Base-by-base conservation (phyloP, 2,797 vertebrate species). In the Sebastes melanostomus region DNA sequence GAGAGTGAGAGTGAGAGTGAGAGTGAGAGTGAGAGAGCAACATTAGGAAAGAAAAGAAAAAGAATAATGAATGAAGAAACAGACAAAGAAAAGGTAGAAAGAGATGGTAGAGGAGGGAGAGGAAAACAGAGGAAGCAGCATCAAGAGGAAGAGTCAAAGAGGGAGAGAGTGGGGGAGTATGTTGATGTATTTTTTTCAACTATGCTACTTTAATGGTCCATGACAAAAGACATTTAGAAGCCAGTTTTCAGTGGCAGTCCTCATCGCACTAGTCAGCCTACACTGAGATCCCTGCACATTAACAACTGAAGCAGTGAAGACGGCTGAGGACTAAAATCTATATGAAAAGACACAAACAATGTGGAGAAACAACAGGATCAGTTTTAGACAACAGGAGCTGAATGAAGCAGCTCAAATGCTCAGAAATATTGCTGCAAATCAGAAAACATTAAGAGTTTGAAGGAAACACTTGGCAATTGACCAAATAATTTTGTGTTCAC, bases 171-270 rank as follows among this genome's bases (percentile, higher is more conserved):
- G 46, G 36, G 32, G 8, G 20, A 50, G 61, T 38, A 24, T 75
- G 50, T 75, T 42, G 46, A 78, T 85, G 71, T n/a, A 60, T 81
- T 76, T 75, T 16, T 73, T 65, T 80, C 65, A 85, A 83, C 75
- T 81, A 56, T n/a, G 46, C 66, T 52, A 34, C 55, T 82, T 65
- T 80, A 88, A 88, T 84, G 74, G 54, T 55, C 73, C 63, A 4
- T 75, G 67, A 86, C 75, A 78, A 78, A 91, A 82, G 75, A 81
- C 81, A 85, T 84, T 78, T 75, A 12, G 62, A 77, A 20, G 85
- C 29, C 72, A 24, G 72, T 81, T 80, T 80, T 75, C 69, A 76
- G 63, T 29, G 56, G 42, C 60, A 69, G 77, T 24, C 27, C n/a
- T 67, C 25, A 25, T 18, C 66, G 72, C 62, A 16, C 46, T 76